Base-by-base conservation (phyloP, 2,113 vertebrate genomes). In the Lagopus muta region DNA sequence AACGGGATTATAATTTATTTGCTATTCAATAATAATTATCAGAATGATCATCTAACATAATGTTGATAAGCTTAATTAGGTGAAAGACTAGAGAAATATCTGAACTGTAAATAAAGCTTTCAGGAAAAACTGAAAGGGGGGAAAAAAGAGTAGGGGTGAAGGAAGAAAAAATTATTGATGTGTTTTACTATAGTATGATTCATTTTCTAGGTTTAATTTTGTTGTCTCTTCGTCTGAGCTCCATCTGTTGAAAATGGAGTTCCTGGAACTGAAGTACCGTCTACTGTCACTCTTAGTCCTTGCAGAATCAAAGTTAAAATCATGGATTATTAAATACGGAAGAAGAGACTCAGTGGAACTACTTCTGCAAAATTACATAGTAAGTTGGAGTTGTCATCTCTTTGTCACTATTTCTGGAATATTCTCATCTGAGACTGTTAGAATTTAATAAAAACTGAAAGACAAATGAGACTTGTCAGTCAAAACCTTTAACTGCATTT, bases 291-390 rank as follows among this genome's bases (percentile, higher is more conserved):
- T 99, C 73, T 98, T 99, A 73, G 98, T 99, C 71, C 97, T 99
- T 88, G 99, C 99, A 50, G 99, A 99, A 97, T 99, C 99, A 21
- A 99, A 99, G 95, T 98, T 99, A 73, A 99, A 99, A 96, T 99
- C 99, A 3, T 99, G 99, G 99, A 99, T 99, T 96, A 98, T 99
- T 91, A 99, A 99, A 97, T 99, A 99, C 3, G 99, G 99, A 96
- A 98, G 99, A 34, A 97, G 98, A 60, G 99, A 99, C 42, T 99
- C 99, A 0, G 99, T 99, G 76, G 99, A 99, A 91, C 97, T 99
- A 20, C 98, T 99, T 75, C 94, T 99, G 61, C 99, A 99, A 45
- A 99, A 98, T 95, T 99, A 99, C 86, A 96, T 99, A 45, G 99
- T 99, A 97, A 98, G 98, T 98, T 90, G 11, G 4, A 10, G 2